Conservation (phyloP, 2,113 vertebrate genomes). For the Anhinga rufa region DNA sequence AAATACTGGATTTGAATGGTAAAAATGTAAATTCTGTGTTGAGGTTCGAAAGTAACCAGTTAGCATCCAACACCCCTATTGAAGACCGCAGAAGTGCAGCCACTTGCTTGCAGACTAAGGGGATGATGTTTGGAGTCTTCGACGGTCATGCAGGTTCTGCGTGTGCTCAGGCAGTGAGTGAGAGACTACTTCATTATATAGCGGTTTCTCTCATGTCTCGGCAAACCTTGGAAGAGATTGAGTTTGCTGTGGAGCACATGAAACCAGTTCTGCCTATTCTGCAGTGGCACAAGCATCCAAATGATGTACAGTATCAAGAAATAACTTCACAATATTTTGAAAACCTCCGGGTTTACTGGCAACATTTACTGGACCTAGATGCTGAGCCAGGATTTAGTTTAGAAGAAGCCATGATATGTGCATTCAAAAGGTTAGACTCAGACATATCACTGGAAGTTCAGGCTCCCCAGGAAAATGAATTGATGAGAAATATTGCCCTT, state of each 20-base stretch:
- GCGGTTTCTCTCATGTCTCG: conserved; percentile 88
- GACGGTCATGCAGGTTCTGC: conserved; percentile 91
- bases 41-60: conserved; percentile 90
- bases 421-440: conserved; percentile 88
- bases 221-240: conserved; percentile 82
- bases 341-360: conserved; percentile 93
- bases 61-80: conserved; percentile 87
- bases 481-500: conserved; percentile 83
- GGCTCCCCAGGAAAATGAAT: conserved; percentile 80
- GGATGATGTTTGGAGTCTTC: conserved; percentile 93
- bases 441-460: conserved; percentile 94
- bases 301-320: conserved; percentile 79
- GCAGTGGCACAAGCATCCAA: conserved; percentile 86
- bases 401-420: conserved; percentile 80
- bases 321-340: conserved; percentile 82
- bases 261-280: conserved; percentile 85
- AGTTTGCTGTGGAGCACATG: conserved; percentile 81
- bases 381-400: conserved; percentile 76
- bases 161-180: conserved; percentile 89
- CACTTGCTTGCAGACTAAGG: conserved; percentile 84
- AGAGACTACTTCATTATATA: conserved; percentile 88
- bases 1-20: conserved; percentile 69
- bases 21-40: conserved; percentile 75
- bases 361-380: conserved; percentile 86
- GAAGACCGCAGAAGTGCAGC: conserved; percentile 88